Percentiles rank a stretch among this genome's conserved stretches.
Conservation (phyloP, 1,140 invertebrate genomes). For the Agrilus planipennis region DNA sequence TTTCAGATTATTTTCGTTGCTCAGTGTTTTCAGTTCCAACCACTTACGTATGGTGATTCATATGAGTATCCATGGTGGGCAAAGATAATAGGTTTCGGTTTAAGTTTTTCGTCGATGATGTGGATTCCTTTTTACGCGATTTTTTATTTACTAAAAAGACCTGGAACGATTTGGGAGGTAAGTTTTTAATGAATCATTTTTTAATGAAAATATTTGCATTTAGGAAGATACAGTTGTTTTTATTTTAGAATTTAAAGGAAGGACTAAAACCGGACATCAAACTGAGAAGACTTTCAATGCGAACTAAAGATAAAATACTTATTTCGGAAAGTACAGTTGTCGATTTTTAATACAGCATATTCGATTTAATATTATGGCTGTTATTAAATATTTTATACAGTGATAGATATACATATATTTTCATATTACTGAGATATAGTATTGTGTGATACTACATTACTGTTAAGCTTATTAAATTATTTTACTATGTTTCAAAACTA, state of each 20-base stretch:
- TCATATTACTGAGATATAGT: too few species aligned
- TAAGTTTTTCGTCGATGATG: conserved; percentile 63
- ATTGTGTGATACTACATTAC: too few species aligned
- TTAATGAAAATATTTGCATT: too few species aligned
- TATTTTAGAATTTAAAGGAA: conserved; percentile 36
- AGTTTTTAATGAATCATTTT: conserved; percentile 11
- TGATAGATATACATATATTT: too few species aligned
- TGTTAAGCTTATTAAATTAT: too few species aligned
- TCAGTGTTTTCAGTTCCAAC: conserved; percentile 52
- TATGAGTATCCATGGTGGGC: conserved; percentile 68
- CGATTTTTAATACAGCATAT: too few species aligned
- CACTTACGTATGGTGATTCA: conserved; percentile 47
- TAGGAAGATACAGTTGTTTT: too few species aligned
- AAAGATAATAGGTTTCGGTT: conserved; percentile 53
- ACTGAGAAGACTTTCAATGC: conserved; percentile 34
- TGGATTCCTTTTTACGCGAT: conserved; percentile 57
- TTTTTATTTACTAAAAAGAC: conserved; percentile 39
- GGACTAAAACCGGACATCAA: conserved; percentile 40
- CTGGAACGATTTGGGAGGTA: conserved; percentile 44
- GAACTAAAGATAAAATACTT: conserved; percentile 35
- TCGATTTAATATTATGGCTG: too few species aligned
- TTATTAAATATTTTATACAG: too few species aligned
- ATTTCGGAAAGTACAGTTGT: too few species aligned
- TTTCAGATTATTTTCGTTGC: conserved; percentile 59
- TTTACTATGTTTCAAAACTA: too few species aligned